phyloP scores from a whole-genome alignment of 2,888 invertebrate species.

The Thyatira batis region DNA sequence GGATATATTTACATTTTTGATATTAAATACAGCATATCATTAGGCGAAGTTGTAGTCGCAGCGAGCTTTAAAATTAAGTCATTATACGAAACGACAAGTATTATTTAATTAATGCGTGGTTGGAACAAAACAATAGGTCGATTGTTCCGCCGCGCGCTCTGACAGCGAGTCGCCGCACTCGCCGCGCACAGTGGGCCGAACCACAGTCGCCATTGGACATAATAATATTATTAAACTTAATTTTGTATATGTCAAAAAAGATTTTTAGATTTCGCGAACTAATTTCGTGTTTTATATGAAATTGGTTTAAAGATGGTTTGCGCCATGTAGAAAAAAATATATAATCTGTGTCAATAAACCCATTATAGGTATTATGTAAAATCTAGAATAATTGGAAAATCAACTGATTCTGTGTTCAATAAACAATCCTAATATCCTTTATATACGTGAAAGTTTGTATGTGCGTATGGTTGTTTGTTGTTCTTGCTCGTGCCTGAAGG shows the following conservation, averaged over 20 bases:
- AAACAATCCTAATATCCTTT: too few species aligned
- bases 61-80: slow-evolving; percentile 52
- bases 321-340: too few species aligned
- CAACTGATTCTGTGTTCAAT: too few species aligned
- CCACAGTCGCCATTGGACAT: neutral
- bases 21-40: slow-evolving; percentile 1
- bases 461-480: too few species aligned
- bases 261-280: neutral
- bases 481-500: too few species aligned
- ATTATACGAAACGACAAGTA: slow-evolving; percentile 53
- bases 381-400: too few species aligned
- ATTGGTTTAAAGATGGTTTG: too few species aligned
- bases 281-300: too few species aligned
- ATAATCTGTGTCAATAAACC: too few species aligned
- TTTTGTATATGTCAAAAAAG: neutral
- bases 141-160: slow-evolving; percentile 47
- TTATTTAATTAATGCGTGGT: slow-evolving; percentile 61
- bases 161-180: slow-evolving; percentile 23
- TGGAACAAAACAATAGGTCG: slow-evolving; percentile 55
- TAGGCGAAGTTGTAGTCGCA: slow-evolving; percentile 29
- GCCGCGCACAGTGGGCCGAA: slow-evolving; percentile 16
- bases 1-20: too few species aligned
- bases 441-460: too few species aligned
- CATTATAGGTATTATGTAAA: too few species aligned
- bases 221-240: neutral